Base-by-base conservation (phyloP, 2,113 vertebrate species). In the Leucopsar rothschildi region DNA sequence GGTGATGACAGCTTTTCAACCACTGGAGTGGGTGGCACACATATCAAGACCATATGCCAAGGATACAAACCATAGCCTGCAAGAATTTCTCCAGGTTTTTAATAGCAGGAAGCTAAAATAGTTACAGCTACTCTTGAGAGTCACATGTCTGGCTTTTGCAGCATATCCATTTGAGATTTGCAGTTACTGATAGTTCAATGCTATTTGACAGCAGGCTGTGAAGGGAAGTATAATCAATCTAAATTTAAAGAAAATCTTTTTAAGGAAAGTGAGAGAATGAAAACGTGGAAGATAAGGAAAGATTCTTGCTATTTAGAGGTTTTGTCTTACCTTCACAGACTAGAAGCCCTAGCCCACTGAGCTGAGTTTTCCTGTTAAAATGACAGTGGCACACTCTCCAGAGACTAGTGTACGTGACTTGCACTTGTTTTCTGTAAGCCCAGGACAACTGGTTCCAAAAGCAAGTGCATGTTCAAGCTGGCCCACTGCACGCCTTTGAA, bases 41-140 rank as follows among this genome's bases (percentile, higher is more conserved):
- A 37, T 20, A 72, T 4, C 50, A 70, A 31, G 60, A 80, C 45
- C 31, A 15, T 23, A 73, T 10, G 6, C 13, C 29, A 53, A 55
- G 23, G 60, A 88, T 39, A 77, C 1, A 4, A 92, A 61, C 39
- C 40, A 50, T 0, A n/a, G 39, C 35, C 77, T 75, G 35, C 6
- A 63, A 50, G 42, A 73, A 71, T 64, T 56, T 45, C 24, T 86
- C 33, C 44, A 52, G 18, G 56, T 47, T 93, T 73, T 81, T 77
- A 70, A 92, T 29, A 93, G 60, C 83, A 91, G 47, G 6, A 24
- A 86, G 69, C 60, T 89, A 73, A 92, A 93, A 81, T 52, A 78
- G 60, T 70, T 60, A 80, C 24, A 73, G 83, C 37, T 28, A 15
- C 60, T 57, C 72, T 77, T 53, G 15, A 77, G 49, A 92, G 37